Base-by-base conservation (phyloP, 2,113 vertebrate genomes). In the Chlorodrepanis virens region DNA sequence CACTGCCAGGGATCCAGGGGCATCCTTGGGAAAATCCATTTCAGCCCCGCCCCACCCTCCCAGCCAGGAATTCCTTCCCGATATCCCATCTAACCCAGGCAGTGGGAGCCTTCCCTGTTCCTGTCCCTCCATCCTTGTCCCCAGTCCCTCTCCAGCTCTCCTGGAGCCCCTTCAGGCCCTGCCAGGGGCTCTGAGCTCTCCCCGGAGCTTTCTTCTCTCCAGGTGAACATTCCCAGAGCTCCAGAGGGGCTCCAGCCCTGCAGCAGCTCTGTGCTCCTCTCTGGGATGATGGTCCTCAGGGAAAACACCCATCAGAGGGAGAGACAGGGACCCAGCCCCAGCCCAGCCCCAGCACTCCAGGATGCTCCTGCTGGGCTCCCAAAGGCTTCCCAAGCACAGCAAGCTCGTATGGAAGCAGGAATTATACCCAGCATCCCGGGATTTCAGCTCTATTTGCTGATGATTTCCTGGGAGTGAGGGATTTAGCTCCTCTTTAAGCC, bases 401-500 rank as follows among this genome's bases (percentile, higher is more conserved):
- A 25, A 50, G 42, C n/a, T 52, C 31, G 44, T 24, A 35, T 57
- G 59, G 71, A 85, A 83, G 40, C 14, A 27, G 40, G 77, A 79
- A 68, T 95, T 78, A 59, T 3, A 68, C 0, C 6, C 4, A 4
- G 44, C 69, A 18, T 31, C 82, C 65, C 12, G 1, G 86, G 77
- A 71, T 84, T 89, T 53, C 54, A 61, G 74, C 70, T 78, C 53
- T 59, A 86, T 91, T 75, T 95, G 49, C 74, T 23, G 56, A 83
- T 3, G 70, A 75, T 92, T 96, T 89, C 74, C 78, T 50, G 39
- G 60, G 45, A 83, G 35, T 49, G 56, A 91, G 18, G 61, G 92
- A 82, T 91, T 94, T 90, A 97, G 70, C 88, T 90, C 82, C 50
- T 59, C 85, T 91, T 72, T 96, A 96, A 91, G 84, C 88, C 85